These are phyloP conservation scores for Sigmodon hispidus DNA, from an alignment of 2,113 vertebrate species.

Conservation along the genomic window DNA sequence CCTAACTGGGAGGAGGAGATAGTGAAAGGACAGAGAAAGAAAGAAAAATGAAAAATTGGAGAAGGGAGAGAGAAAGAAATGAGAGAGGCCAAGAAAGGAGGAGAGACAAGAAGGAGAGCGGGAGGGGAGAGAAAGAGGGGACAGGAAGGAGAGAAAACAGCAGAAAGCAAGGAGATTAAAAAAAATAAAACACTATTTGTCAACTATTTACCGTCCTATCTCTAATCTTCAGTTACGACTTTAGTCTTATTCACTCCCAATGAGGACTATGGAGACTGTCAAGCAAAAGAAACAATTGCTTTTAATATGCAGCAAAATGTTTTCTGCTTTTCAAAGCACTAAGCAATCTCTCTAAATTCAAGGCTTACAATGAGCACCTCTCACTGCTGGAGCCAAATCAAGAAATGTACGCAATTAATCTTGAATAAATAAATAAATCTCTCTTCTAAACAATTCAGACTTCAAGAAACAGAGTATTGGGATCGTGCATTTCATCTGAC, in stretches of 20 bases:
- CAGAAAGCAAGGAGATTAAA: not conserved
- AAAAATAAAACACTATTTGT: not conserved
- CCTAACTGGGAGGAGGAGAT: too few relatives aligned
- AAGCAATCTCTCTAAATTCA: conserved; percentile 29
- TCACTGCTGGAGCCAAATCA: not conserved
- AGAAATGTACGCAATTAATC: not conserved
- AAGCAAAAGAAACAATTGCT: not conserved
- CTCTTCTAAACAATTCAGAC: not conserved
- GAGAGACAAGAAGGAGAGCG: fast-evolving
- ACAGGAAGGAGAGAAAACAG: too few relatives aligned
- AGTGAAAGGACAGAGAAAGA: not conserved
- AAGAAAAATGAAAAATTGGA: not conserved
- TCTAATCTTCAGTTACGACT: not conserved
- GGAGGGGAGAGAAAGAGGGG: too few relatives aligned
- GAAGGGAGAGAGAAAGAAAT: too few relatives aligned
- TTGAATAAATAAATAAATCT: not conserved
- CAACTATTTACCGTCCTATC: not conserved
- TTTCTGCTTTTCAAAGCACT: not conserved
- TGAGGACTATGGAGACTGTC: not conserved
- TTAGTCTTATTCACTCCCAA: not conserved
- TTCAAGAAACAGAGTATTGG: not conserved
- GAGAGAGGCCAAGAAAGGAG: too few relatives aligned
- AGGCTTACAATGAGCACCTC: not conserved
- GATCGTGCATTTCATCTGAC: too few relatives aligned
- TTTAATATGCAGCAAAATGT: not conserved